Evolutionary conservation across 2,888 invertebrate species (phyloP).

Genomic region (Axea sp.): DNA sequence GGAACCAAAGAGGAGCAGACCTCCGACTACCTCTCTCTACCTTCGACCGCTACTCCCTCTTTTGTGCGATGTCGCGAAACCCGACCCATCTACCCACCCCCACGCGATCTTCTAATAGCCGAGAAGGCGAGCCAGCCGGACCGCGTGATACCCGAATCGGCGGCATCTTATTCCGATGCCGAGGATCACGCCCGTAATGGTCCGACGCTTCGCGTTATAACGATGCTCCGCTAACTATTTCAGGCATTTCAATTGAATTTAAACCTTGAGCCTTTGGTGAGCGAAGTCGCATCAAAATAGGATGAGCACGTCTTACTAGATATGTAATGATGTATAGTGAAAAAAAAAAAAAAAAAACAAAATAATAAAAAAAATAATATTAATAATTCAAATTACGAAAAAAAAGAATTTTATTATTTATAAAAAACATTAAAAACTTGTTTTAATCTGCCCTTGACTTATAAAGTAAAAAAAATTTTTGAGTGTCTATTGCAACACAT

Average conservation of each 20-base stretch:
- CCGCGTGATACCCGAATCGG: conserved; percentile 35
- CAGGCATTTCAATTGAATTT: conserved; percentile 58
- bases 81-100: conserved; percentile 48
- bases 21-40: conserved; percentile 42
- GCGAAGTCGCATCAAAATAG: too few relatives aligned
- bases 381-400: too few relatives aligned
- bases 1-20: conserved; percentile 49
- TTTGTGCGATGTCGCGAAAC: conserved; percentile 21
- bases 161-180: conserved; percentile 28
- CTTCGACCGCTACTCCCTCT: conserved; percentile 39
- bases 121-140: conserved; percentile 14
- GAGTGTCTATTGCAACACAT: too few relatives aligned
- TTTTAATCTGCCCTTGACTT: too few relatives aligned
- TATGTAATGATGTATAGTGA: too few relatives aligned
- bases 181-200: conserved; percentile 53
- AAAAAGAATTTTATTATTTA: too few relatives aligned
- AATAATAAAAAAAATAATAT: too few relatives aligned
- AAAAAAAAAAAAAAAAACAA: too few relatives aligned
- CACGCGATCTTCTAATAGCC: conserved; percentile 7
- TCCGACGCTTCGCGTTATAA: conserved; percentile 42
- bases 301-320: too few relatives aligned
- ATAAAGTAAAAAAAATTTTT: too few relatives aligned
- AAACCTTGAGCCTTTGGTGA: conserved; percentile 24
- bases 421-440: too few relatives aligned
- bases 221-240: conserved; percentile 53